phyloP scores from a whole-genome alignment of 2,113 vertebrate genomes.

The Myocastor coypus region DNA sequence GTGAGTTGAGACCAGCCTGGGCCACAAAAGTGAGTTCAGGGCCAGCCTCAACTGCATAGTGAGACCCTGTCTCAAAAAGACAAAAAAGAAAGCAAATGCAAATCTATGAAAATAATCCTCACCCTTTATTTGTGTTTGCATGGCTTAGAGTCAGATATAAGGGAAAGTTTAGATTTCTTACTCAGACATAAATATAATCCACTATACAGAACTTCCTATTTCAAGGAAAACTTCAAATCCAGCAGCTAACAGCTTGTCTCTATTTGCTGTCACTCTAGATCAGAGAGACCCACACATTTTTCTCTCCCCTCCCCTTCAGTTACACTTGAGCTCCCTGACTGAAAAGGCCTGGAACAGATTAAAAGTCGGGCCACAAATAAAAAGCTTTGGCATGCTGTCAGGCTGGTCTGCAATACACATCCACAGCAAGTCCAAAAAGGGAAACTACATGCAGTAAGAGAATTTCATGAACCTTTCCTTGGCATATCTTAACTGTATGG shows the following conservation, averaged over 20 bases:
- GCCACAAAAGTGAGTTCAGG: too few relatives aligned
- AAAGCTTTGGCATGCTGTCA: conserved; percentile 94
- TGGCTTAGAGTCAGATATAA: conserved; percentile 72
- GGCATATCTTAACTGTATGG: conserved; percentile 69
- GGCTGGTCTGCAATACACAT: conserved; percentile 94
- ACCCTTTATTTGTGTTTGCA: conserved; percentile 50
- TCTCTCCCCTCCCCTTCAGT: conserved; percentile 82
- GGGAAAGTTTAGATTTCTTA: conserved; percentile 78
- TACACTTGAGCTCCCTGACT: conserved; percentile 94
- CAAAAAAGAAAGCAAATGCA: background rate
- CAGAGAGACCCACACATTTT: conserved; percentile 79
- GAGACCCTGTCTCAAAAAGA: too few relatives aligned
- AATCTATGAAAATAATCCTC: conserved; percentile 46
- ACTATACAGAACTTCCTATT: conserved; percentile 71
- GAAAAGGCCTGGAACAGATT: conserved; percentile 99
- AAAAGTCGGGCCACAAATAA: conserved; percentile 94
- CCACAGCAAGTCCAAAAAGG: conserved; percentile 92
- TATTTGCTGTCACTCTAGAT: conserved; percentile 84
- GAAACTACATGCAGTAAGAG: conserved; percentile 86
- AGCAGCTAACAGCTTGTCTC: conserved; percentile 86
- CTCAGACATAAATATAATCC: conserved; percentile 77
- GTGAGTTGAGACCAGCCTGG: too few relatives aligned
- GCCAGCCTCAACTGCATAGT: too few relatives aligned
- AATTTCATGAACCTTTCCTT: conserved; percentile 76
- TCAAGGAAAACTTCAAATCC: conserved; percentile 84